A percentile compares a stretch with the other conserved stretches of the same genome.
phyloP scores from a whole-genome alignment of 2,888 invertebrate species.

The Xestobium rufovillosum region DNA sequence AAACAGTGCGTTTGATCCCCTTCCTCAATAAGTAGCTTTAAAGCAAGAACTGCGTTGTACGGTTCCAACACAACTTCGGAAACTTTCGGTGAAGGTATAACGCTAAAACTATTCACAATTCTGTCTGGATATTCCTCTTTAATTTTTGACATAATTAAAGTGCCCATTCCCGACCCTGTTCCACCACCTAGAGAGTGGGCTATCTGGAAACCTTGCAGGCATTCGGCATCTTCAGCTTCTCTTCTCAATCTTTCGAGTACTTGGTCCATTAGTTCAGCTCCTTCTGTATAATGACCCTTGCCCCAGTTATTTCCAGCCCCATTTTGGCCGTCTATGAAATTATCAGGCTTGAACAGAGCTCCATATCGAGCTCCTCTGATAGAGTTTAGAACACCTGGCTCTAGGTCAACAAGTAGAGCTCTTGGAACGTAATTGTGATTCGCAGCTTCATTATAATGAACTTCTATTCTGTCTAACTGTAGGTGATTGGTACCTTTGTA shows the following conservation, averaged over 20 bases:
- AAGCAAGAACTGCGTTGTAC: conserved; percentile 1
- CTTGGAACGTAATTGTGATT: neutral
- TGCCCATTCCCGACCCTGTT: conserved; percentile 93
- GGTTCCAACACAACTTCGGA: conserved; percentile 1
- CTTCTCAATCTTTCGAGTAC: conserved; percentile 70
- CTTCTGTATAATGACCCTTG: conserved; percentile 1
- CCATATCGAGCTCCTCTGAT: neutral
- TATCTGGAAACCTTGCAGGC: conserved; percentile 76
- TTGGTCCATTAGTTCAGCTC: conserved; percentile 65
- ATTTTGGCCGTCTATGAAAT: neutral
- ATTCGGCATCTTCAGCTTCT: conserved; percentile 79
- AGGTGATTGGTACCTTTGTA: neutral
- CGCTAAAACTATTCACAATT: neutral
- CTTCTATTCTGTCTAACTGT: neutral
- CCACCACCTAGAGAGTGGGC: conserved; percentile 92
- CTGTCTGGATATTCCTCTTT: neutral
- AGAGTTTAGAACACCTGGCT: neutral
- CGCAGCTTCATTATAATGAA: conserved; percentile 1
- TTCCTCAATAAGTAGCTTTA: neutral
- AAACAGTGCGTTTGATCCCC: neutral
- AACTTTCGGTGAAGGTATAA: neutral
- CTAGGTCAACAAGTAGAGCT: neutral
- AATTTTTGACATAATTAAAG: conserved; percentile 45
- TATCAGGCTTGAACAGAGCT: neutral
- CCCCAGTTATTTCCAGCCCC: neutral